Conservation (phyloP, 2,888 invertebrate genomes). For the Lysandra bellargus region DNA sequence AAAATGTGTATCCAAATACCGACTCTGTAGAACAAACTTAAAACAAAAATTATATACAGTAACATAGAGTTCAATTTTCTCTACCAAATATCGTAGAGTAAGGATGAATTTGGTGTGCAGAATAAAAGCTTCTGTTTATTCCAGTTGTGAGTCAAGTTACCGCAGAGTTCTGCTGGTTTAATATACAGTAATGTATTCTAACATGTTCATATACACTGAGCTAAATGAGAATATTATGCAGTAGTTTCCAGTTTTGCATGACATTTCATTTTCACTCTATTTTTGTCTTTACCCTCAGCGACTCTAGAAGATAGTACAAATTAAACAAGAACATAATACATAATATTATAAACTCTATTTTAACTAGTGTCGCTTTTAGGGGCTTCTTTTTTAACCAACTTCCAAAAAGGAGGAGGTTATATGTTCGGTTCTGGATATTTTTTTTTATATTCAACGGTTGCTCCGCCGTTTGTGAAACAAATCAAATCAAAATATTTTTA, state of each 20-base stretch:
- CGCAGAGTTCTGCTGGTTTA: conserved; percentile 24
- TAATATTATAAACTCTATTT: too few relatives aligned
- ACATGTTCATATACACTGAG: conserved; percentile 10
- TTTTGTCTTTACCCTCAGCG: not conserved
- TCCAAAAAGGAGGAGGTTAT: too few relatives aligned
- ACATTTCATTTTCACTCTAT: not conserved
- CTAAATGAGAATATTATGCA: conserved; percentile 25
- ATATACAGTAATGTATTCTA: conserved; percentile 28
- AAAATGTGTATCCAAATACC: not conserved
- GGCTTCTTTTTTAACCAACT: too few relatives aligned
- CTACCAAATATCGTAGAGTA: not conserved
- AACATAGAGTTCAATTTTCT: not conserved
- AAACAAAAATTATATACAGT: not conserved
- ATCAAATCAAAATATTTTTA: too few relatives aligned
- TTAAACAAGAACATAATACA: too few relatives aligned
- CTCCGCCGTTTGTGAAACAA: too few relatives aligned
- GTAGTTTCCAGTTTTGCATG: conserved; percentile 4
- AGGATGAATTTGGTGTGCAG: not conserved
- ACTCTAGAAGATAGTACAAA: not conserved
- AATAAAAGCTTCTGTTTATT: conserved; percentile 12
- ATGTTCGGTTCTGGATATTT: too few relatives aligned
- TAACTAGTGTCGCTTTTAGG: too few relatives aligned
- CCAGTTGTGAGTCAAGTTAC: conserved; percentile 23
- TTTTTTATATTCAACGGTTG: too few relatives aligned
- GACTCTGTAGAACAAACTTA: not conserved